Evolutionary conservation across 1,140 invertebrate genomes (phyloP), one percentile per base, ranked within the genome.

Genomic region (Latrodectus geometricus): DNA sequence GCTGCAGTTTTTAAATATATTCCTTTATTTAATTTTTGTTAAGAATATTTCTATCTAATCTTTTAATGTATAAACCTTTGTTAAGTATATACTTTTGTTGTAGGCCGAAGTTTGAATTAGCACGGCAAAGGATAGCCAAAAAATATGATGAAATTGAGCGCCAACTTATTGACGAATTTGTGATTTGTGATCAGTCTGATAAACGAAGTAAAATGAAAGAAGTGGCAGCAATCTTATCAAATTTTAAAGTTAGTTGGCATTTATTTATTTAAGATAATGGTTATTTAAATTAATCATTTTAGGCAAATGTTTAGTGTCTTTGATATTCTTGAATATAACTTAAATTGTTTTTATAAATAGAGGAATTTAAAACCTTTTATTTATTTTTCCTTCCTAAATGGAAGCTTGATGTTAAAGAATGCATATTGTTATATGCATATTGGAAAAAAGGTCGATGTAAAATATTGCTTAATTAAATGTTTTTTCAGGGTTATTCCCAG

Each of bases 61-160:
- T 35, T 5, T 35, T 35, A 35, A 35, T 35, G 35, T 35, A 35
- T 35, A 35, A 35, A 35, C 35, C n/a, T 35, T 35, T 35, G 5
- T 35, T 3, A 35, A 35, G 35, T 35, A 35, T 35, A 3, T 35
- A 35, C 35, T 35, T 35, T 35, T 35, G 5, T 35, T 72, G 9
- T 68, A 87, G 85, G 49, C 85, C 79, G 87, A 95, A 94, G 90
- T 98, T 98, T 93, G 95, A 96, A 89, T 94, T 94, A 79, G 96
- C 97, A 0, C 97, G 96, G 89, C 94, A 95, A 82, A 97, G 97
- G 91, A 99, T 99, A 85, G 93, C 94, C 90, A 93, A 94, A n/a
- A 98, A 98, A 90, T 99, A 99, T 91, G 96, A 98, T 90, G 96
- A 98, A 90, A 97, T 99, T 82, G 98, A 99, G 91, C 92, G 95